A percentile compares a stretch with the other conserved stretches of the same genome.
Conservation (phyloP, 2,113 vertebrate species). For the Promerops cafer region DNA sequence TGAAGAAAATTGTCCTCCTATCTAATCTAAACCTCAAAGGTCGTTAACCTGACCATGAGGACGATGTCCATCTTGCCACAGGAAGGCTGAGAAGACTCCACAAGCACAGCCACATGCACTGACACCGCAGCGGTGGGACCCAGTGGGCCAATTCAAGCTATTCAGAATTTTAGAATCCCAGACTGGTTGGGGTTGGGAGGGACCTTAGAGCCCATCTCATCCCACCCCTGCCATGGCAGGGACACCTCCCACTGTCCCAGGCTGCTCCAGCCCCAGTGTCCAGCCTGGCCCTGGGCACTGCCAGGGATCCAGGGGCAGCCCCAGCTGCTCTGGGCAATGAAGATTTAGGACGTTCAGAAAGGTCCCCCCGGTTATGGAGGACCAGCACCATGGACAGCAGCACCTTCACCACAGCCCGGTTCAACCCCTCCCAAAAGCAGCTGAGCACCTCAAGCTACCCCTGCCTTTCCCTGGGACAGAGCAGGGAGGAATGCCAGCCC, state of each 20-base stretch:
- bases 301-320: not conserved
- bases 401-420: accelerated
- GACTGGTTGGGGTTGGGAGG: not conserved
- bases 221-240: not conserved
- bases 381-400: not conserved
- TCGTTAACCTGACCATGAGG: accelerated
- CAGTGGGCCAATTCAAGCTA: accelerated
- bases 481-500: not conserved
- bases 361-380: accelerated
- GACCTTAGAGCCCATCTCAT: accelerated
- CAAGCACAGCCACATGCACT: accelerated
- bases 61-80: accelerated
- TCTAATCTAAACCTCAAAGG: not conserved
- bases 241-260: not conserved
- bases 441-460: accelerated
- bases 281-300: not conserved
- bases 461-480: not conserved
- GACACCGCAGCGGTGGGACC: not conserved
- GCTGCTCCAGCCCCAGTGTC: not conserved
- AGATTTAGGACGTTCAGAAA: accelerated
- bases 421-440: not conserved
- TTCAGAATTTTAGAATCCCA: not conserved
- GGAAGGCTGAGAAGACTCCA: not conserved
- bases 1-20: not conserved
- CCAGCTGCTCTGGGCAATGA: not conserved